Evolutionary conservation across 64 coral and sea anemone genomes (phyloP), one percentile per base, ranked within the genome.

Genomic region (Porites lutea): DNA sequence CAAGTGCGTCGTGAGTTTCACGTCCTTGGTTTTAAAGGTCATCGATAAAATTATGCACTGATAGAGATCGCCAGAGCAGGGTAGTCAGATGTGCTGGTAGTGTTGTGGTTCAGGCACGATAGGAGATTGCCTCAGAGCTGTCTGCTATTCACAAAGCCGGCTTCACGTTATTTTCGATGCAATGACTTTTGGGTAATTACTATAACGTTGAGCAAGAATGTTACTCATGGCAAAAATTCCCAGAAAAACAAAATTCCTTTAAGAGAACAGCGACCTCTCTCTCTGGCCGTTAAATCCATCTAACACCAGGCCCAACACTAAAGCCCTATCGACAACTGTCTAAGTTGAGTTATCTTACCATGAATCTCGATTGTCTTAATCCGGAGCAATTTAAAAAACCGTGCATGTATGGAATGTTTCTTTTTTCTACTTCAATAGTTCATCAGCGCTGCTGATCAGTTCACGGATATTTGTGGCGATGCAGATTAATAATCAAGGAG

Each of bases 161-260:
- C 46, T 68, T 68, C 21, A 68, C 64, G 12, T 84, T 65, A 19
- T 48, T 50, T 52, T 69, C 13, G 50, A 12, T 84, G 81, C 81
- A 84, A 84, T 84, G 81, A 46, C 63, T 84, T 68, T 52, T 65
- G 81, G 81, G 81, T 84, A 84, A 46, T 84, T 68, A 84, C 81
- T 68, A 18, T 84, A 51, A 21, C 37, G 19, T 1, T 6, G 62
- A 21, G 52, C 60, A 84, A 84, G 69, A 82, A 84, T 52, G 43
- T 84, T 84, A 84, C 47, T 69, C 48, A 84, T 69, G 47, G 63
- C 44, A 84, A 69, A 21, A 49, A 84, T 84, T 66, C 7, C 27
- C 48, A 22, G 7, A 16, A 69, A 84, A 84, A 84, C 62, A 84
- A 84, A 84, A 52, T 84, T 68, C 10, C 45, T 69, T 49, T 3